These are phyloP conservation scores for Vanessa tameamea DNA, from an alignment of 1,140 invertebrate species.

Conservation along the genomic window DNA sequence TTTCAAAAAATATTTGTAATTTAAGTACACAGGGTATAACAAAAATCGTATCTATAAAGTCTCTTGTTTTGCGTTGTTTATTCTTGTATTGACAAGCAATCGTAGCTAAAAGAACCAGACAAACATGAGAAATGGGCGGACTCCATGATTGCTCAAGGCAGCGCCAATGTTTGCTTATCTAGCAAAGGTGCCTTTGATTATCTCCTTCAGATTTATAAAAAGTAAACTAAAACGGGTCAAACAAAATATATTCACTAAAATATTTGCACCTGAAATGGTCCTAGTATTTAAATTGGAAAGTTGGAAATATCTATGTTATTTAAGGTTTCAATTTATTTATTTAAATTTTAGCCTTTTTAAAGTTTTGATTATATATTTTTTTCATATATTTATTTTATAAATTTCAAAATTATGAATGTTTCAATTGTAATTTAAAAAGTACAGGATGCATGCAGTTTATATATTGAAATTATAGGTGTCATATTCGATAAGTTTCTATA, in stretches of 20 bases:
- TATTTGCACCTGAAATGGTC: background rate
- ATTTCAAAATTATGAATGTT: no score
- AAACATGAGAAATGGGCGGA: slow-evolving; percentile 57
- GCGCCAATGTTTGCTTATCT: slow-evolving; percentile 58
- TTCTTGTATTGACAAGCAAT: slow-evolving; percentile 71
- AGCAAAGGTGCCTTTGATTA: slow-evolving; percentile 62
- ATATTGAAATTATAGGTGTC: no score
- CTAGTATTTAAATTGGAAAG: background rate
- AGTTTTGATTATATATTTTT: no score
- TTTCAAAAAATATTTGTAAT: background rate
- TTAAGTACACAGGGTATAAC: slow-evolving; percentile 1
- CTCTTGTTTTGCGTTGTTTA: slow-evolving; percentile 63
- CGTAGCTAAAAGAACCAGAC: slow-evolving; percentile 60
- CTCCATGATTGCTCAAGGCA: slow-evolving; percentile 66
- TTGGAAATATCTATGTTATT: no score
- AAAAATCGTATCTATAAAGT: slow-evolving; percentile 51
- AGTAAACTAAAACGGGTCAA: slow-evolving; percentile 20
- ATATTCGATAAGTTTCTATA: no score
- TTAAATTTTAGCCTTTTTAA: no score
- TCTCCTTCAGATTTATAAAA: slow-evolving; percentile 41
- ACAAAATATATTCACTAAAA: slow-evolving; percentile 12
- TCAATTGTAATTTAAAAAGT: no score
- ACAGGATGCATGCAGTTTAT: no score
- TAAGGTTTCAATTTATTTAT: no score
- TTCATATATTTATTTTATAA: no score